Evolutionary conservation across 2,797 vertebrate genomes (phyloP), one percentile per base, ranked within the genome.

Genomic region (Parotocinclus haroldoi): DNA sequence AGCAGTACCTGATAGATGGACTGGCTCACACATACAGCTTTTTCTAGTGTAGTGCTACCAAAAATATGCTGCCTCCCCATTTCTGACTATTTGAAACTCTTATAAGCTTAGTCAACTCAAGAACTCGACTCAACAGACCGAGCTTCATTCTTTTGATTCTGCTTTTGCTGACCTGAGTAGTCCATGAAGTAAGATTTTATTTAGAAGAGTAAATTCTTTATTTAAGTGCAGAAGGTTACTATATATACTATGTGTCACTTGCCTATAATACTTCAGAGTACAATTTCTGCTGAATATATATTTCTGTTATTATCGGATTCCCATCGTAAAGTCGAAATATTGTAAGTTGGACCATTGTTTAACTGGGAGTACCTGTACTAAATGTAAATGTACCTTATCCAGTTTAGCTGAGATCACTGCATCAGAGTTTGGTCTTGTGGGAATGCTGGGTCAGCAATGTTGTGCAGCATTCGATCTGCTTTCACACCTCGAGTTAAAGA

Each of bases 1-100:
- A 58, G 40, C 52, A 19, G 60, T 18, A 53, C 38, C 27, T 76
- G 67, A 74, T 74, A 53, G 71, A 78, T 78, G 74, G 40, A 18
- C 44, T 61, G 52, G 66, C 65, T 65, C 58, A 44, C 14, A 50
- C 27, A 69, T 58, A 57, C 48, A 65, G 52, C 53, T 69, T 37
- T 58, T 10, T 64, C 60, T 74, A 76, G n/a, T n/a, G n/a, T n/a
- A n/a, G 75, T 73, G 69, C 9, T 5, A 40, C 5, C 38, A 40
- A 40, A 9, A 40, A 9, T 5, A 40, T 9, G 9, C 5, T 5
- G 5, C 38, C 40, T 42, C 10, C 7, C 9, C 1, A 11, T 42
- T 42, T 9, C 40, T 9, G 2, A 42, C 2, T 42, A 7, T 42
- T 1, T 42, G 40, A 11, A 42, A 27, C 3, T 1, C 40, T 42